Base-by-base conservation (phyloP, 2,113 vertebrate genomes). In the Patagioenas fasciata region DNA sequence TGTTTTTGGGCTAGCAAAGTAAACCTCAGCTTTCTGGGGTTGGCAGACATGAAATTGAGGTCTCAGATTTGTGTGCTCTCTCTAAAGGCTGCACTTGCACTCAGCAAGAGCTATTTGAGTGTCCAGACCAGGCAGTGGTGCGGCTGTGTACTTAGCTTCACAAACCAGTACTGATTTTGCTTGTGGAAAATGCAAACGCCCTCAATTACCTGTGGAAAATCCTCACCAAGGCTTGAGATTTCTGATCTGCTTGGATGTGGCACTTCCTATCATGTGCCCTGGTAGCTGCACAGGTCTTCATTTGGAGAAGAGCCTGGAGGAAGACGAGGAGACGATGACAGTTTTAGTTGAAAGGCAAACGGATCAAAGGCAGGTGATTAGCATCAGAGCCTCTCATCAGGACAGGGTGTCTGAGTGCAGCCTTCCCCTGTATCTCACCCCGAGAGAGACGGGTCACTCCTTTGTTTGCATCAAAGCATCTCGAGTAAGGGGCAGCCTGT, bases 351-450 rank as follows among this genome's bases (percentile, higher is more conserved):
- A 94, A 93, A 95, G 94, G 96, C 72, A 56, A 42, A n/a, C 0
- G 14, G 92, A 97, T 97, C 95, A 96, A 96, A 96, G 94, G 89
- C 14, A 1, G 60, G 19, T 8, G 89, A 97, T 94, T 96, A 92
- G 67, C 81, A 94, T 95, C 79, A 70, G 80, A 42, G 29, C n/a
- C 50, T 90, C 67, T 54, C 78, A 34, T 80, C 47, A 6, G 92
- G 81, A 85, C 70, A 11, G 64, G 53, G 69, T 83, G 89, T 92
- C 92, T 91, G 88, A 75, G 88, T 4, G 6, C 89, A 48, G 61
- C 92, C 75, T 47, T 71, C n/a, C 54, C 47, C 51, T 5, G 34
- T 5, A 15, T 72, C 3, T 31, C 57, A 16, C 47, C 62, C 62
- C 7, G 3, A 24, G 51, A 90, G 57, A 90, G 57, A 21, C 11